phyloP scores from a whole-genome alignment of 2,113 vertebrate species.

The Nerophis lumbriciformis region DNA sequence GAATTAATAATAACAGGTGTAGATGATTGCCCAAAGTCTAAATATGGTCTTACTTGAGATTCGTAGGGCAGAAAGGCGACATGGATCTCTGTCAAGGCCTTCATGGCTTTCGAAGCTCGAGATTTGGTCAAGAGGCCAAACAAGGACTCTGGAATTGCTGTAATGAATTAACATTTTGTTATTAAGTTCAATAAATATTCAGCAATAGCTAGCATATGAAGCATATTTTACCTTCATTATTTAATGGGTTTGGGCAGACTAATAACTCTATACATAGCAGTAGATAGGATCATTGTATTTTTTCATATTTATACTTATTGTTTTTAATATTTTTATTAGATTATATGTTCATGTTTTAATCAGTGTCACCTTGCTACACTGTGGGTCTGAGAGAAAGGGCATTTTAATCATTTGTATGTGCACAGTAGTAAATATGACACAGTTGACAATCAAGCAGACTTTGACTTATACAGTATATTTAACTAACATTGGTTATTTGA shows the following conservation, averaged over 20 bases:
- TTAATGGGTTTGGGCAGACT: neutral
- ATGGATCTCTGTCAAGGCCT: constrained; percentile 97
- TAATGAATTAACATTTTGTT: neutral
- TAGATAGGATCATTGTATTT: too few relatives aligned
- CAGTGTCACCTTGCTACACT: too few relatives aligned
- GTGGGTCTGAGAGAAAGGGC: too few relatives aligned
- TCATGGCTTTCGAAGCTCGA: constrained; percentile 92
- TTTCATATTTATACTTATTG: too few relatives aligned
- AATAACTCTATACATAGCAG: neutral
- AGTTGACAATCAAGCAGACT: too few relatives aligned
- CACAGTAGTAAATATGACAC: too few relatives aligned
- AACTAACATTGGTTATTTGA: too few relatives aligned
- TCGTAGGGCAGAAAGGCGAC: constrained; percentile 95
- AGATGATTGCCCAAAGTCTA: neutral
- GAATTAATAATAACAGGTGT: neutral
- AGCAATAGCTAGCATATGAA: too few relatives aligned
- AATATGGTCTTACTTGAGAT: constrained; percentile 82
- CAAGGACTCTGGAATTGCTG: constrained; percentile 89
- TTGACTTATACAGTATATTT: too few relatives aligned
- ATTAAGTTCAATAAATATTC: neutral
- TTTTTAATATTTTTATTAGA: too few relatives aligned
- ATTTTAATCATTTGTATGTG: too few relatives aligned
- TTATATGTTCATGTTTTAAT: too few relatives aligned
- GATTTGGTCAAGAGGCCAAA: constrained; percentile 97
- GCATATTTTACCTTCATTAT: neutral